Evolutionary conservation across 1,140 invertebrate genomes (phyloP), one percentile per base, ranked within the genome.

Genomic region (Drosophila serrata): DNA sequence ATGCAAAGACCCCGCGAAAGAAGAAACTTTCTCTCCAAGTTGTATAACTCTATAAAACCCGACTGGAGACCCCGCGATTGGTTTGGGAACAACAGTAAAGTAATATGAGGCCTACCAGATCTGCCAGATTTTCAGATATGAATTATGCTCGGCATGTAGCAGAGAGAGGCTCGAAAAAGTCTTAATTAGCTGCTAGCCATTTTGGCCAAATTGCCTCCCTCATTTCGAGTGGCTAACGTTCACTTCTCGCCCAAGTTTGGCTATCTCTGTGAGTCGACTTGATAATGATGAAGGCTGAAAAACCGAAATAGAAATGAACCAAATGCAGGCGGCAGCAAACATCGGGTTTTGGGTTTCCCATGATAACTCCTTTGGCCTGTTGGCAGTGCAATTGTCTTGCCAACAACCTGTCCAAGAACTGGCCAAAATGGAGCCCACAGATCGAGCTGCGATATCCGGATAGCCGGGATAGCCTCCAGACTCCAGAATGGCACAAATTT

Each of bases 271-370:
- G 63, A 77, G 60, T 59, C 59, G 76, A 74, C 72, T 82, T 88
- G 84, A 88, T 88, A 88, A 88, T 88, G 76, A 82, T 76, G 79
- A 76, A 77, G 84, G 67, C 62, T 67, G 69, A 63, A 82, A 82
- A 84, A 55, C 51, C 13, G 51, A 55, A 55, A 55, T 84, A 69
- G 46, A 69, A 69, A 69, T 69, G 62, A 69, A 69, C 65, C 65
- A 68, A 69, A 69, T 67, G 43, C 49, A 39, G 59, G 48, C 39
- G 37, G n/a, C n/a, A n/a, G n/a, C n/a, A n/a, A n/a, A n/a, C n/a
- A n/a, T 31, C 8, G 6, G 58, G 11, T 5, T 55, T 5, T 45
- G 4, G 51, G 63, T 67, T 87, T 88, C 84, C 76, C 84, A 88
- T 88, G 84, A 88, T 88, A 88, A 90, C 85, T 86, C 77, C 61